These are phyloP conservation scores for Equus quagga DNA, from an alignment of 2,113 vertebrate species.

Conservation along the genomic window DNA sequence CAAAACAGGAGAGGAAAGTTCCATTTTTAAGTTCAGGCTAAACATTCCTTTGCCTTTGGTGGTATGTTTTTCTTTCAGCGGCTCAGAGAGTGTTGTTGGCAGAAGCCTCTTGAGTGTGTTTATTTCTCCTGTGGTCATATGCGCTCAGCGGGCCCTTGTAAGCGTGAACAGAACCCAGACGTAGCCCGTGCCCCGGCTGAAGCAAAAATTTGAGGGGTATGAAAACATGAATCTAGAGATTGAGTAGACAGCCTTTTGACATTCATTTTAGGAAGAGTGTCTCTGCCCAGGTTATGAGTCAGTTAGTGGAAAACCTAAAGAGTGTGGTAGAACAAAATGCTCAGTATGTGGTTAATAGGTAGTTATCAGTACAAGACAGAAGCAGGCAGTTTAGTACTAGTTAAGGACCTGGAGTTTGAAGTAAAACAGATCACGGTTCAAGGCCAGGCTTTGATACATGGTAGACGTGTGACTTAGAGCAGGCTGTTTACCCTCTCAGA, in stretches of 20 bases:
- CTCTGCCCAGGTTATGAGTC: background rate
- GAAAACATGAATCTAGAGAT: slow-evolving; percentile 50
- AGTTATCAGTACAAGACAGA: background rate
- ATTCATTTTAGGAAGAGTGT: background rate
- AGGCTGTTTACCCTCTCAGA: background rate
- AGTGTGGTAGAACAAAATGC: background rate
- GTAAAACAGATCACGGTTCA: background rate
- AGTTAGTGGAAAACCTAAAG: background rate
- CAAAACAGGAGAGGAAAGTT: slow-evolving; percentile 80
- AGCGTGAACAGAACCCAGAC: slow-evolving; percentile 65
- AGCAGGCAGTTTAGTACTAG: background rate
- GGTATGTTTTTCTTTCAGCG: slow-evolving; percentile 82
- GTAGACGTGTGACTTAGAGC: background rate
- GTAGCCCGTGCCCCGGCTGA: background rate
- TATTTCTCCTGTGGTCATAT: slow-evolving; percentile 75
- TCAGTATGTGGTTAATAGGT: background rate
- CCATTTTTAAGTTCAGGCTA: slow-evolving; percentile 66
- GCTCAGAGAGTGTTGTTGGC: slow-evolving; percentile 73
- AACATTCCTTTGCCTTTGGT: slow-evolving; percentile 79
- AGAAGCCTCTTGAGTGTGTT: slow-evolving; percentile 76
- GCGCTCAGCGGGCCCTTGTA: slow-evolving; percentile 41
- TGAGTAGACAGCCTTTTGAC: background rate
- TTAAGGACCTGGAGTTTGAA: background rate
- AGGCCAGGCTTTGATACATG: background rate
- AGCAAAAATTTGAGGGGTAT: slow-evolving; percentile 13